Evolutionary conservation across 1,140 invertebrate species (phyloP).

Genomic region (Hypsibius dujardini): DNA sequence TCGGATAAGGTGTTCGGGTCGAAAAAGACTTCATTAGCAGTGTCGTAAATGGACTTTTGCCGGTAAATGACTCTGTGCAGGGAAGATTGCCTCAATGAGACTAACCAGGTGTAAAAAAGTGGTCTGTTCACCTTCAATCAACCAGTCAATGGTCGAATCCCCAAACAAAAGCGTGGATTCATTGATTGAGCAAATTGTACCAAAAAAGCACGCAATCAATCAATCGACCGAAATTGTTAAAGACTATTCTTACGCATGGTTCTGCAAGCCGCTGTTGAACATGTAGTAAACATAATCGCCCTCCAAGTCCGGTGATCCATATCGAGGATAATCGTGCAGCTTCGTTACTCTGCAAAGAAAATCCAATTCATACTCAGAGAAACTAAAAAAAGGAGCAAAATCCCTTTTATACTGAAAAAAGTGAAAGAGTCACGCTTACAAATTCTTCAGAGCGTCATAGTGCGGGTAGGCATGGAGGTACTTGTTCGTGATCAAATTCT

Average conservation of each 20-base stretch:
- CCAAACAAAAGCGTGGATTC: not conserved
- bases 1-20: conserved; percentile 80
- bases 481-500: conserved; percentile 71
- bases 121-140: not conserved
- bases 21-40: conserved; percentile 62
- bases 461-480: conserved; percentile 59
- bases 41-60: conserved; percentile 57
- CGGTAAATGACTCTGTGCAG: conserved; percentile 70
- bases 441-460: conserved; percentile 50
- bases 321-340: conserved; percentile 90
- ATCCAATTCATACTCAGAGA: conserved; percentile 18
- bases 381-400: conserved; percentile 16
- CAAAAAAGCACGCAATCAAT: conserved; percentile 2
- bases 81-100: no score
- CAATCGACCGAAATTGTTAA: not conserved
- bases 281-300: conserved; percentile 78
- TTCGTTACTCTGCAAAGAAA: conserved; percentile 47
- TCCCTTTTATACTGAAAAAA: conserved; percentile 11
- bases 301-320: conserved; percentile 60
- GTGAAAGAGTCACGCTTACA: conserved; percentile 28
- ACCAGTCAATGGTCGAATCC: conserved; percentile 20
- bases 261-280: conserved; percentile 85
- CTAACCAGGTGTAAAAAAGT: no score
- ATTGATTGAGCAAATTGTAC: conserved; percentile 1
- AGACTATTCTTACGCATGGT: conserved; percentile 54